Evolutionary conservation across 2,888 invertebrate genomes (phyloP), one percentile per base, ranked within the genome.

Genomic region (Torymus aiolomorphi): DNA sequence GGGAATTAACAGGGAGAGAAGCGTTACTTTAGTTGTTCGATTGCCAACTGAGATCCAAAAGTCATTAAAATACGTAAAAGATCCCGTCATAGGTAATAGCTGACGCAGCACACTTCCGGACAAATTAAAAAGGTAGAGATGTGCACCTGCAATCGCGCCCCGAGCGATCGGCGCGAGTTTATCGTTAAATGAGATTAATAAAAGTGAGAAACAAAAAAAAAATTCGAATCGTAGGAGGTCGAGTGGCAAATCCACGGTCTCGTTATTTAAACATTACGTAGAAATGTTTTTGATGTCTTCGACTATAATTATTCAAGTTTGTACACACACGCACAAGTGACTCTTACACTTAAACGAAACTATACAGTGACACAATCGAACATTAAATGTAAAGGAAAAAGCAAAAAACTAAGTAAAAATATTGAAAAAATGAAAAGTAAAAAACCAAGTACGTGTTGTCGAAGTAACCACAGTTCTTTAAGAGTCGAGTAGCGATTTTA

Each of bases 231-330:
- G 42, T 42, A n/a, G 57, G 10, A 62, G 59, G 62, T 76, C 20
- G 61, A 76, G 16, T 24, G 54, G 80, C 80, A 82, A 87, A 87
- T 88, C 86, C 87, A 86, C 86, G 88, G 84, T 84, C 83, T 86
- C 85, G 85, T 88, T 86, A 88, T 88, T 88, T 87, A 84, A 88
- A 87, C 84, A 88, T 88, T 86, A 89, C 85, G 89, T 89, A 89
- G 89, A 87, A 61, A 88, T 88, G 88, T 89, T 89, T 89, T 89
- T 87, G 89, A 90, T 90, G 90, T 90, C 89, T 89, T 90, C 88
- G 89, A 89, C 86, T 89, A 89, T 89, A 89, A 87, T 88, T 87
- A 88, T 86, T 83, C 88, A 89, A 87, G 87, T 89, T 89, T 89
- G 87, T 89, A 89, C 88, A 88, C 87, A 88, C 86, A 87, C 89